phyloP scores from a whole-genome alignment of 2,113 vertebrate genomes.

The Bubalus kerabau region DNA sequence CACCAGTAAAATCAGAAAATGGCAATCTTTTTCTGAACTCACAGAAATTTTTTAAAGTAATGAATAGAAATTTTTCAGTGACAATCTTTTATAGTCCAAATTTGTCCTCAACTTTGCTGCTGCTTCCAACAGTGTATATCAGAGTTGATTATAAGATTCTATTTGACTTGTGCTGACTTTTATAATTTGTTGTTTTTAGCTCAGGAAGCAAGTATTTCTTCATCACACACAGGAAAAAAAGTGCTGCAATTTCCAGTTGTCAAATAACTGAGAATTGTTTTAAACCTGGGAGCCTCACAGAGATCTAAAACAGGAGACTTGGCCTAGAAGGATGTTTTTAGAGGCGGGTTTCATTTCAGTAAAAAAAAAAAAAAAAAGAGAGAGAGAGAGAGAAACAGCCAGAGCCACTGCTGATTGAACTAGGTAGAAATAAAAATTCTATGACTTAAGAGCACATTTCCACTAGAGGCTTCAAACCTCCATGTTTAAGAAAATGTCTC shows the following conservation, averaged over 20 bases:
- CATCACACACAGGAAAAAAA: neutral
- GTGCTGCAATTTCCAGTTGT: neutral
- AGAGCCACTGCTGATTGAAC: neutral
- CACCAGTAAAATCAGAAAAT: neutral
- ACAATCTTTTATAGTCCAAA: neutral
- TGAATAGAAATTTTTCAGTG: neutral
- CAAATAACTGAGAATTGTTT: slow-evolving; percentile 30
- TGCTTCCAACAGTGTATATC: neutral
- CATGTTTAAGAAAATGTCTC: slow-evolving; percentile 30
- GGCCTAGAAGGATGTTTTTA: neutral
- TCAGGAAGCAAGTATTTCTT: neutral
- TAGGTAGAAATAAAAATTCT: neutral
- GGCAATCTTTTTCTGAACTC: neutral
- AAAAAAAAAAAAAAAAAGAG: neutral
- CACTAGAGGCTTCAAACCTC: neutral
- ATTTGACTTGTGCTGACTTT: neutral
- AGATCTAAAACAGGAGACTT: neutral
- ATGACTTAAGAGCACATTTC: neutral
- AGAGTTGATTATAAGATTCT: neutral
- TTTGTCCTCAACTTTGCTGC: neutral
- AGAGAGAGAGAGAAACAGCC: neutral
- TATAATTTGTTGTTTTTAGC: neutral
- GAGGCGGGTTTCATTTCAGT: neutral
- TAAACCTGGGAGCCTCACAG: neutral
- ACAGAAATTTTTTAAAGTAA: neutral